Conservation (phyloP, 2,888 invertebrate species). For the Fragum sueziense region DNA sequence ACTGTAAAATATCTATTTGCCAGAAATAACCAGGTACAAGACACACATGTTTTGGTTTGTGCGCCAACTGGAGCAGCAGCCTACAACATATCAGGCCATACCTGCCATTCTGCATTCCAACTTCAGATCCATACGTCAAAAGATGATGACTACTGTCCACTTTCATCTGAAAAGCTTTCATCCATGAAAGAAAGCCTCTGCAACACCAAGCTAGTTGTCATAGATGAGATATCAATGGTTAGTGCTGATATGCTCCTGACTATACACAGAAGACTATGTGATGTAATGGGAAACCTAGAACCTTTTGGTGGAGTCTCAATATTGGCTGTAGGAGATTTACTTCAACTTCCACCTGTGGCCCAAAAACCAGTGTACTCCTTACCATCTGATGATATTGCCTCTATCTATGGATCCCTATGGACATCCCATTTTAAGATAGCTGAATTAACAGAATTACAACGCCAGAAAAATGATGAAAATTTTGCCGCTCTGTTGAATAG, state of each 20-base stretch:
- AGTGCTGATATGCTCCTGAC: slow-evolving; percentile 42
- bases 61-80: slow-evolving; percentile 63
- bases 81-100: slow-evolving; percentile 16
- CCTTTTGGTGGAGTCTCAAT: slow-evolving; percentile 47
- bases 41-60: slow-evolving; percentile 53
- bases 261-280: slow-evolving; percentile 50
- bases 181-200: slow-evolving; percentile 18
- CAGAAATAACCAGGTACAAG: slow-evolving; percentile 35
- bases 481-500: slow-evolving; percentile 53
- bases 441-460: slow-evolving; percentile 52
- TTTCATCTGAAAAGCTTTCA: slow-evolving; percentile 37
- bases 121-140: slow-evolving; percentile 20
- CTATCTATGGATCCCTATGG: slow-evolving; percentile 54
- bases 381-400: slow-evolving; percentile 42
- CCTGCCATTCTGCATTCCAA: slow-evolving; percentile 29
- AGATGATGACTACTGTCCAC: slow-evolving; percentile 50
- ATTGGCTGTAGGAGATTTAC: neutral
- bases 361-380: neutral
- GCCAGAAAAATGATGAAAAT: slow-evolving; percentile 48
- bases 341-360: slow-evolving; percentile 1
- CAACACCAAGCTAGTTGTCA: neutral
- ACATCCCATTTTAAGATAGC: slow-evolving; percentile 41
- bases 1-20: slow-evolving; percentile 40
- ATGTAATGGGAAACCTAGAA: slow-evolving; percentile 43
- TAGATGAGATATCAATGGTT: neutral